Conservation (phyloP, 2,113 vertebrate genomes). For the Heterocephalus glaber region DNA sequence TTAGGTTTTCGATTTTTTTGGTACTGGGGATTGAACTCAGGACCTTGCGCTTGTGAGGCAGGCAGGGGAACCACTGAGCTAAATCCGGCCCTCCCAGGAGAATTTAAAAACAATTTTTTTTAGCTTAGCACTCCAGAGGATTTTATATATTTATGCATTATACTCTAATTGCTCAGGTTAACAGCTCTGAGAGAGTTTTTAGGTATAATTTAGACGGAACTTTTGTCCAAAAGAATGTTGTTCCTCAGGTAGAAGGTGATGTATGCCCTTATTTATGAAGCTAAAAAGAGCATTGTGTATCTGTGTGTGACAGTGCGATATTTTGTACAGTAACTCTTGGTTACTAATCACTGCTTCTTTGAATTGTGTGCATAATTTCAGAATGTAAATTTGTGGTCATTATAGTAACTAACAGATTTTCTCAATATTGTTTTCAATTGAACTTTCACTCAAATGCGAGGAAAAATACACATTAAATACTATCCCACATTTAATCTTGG, state of each 20-base stretch:
- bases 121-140: not conserved
- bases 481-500: constrained; percentile 1
- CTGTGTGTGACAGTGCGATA: not conserved
- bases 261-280: not conserved
- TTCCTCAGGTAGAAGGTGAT: constrained; percentile 25
- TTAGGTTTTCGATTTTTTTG: too few species aligned
- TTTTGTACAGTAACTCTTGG: constrained; percentile 25
- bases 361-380: not conserved
- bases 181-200: constrained; percentile 3
- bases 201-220: constrained; percentile 34
- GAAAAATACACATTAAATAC: constrained; percentile 29
- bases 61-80: too few species aligned
- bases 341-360: constrained; percentile 30
- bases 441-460: not conserved
- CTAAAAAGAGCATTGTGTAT: not conserved
- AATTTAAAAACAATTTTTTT: not conserved
- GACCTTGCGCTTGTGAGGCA: too few species aligned
- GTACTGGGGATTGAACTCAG: too few species aligned
- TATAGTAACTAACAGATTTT: constrained; percentile 37
- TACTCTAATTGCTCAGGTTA: not conserved
- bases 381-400: constrained; percentile 29
- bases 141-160: constrained; percentile 36
- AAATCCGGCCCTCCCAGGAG: too few species aligned
- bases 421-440: constrained; percentile 12
- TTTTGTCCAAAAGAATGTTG: not conserved